Conservation (phyloP, 2,113 vertebrate species). For the Sebastes schlegelii region DNA sequence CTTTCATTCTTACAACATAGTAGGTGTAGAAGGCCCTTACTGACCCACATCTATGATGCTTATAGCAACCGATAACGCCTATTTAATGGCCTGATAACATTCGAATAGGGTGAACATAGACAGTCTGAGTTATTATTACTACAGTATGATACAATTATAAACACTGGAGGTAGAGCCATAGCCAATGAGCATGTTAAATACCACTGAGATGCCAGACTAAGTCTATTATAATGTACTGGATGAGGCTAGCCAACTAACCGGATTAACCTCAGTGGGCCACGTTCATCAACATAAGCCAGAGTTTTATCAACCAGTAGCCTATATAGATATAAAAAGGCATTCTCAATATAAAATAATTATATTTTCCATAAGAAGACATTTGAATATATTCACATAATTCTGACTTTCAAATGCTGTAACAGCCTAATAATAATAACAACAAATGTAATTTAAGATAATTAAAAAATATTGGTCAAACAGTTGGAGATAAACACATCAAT, state of each 20-base stretch:
- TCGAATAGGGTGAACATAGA: neutral
- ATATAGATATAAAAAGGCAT: neutral
- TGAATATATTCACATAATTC: neutral
- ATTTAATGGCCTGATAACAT: too few relatives aligned
- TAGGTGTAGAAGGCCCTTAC: too few relatives aligned
- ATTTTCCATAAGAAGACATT: neutral
- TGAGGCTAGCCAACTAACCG: constrained; percentile 17
- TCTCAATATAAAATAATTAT: neutral
- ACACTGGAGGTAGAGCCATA: neutral
- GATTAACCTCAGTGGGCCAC: constrained; percentile 14
- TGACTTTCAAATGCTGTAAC: neutral
- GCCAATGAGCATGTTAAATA: neutral
- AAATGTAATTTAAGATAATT: neutral
- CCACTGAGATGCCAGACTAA: neutral
- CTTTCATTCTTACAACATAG: too few relatives aligned
- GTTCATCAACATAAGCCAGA: neutral
- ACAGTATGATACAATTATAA: neutral
- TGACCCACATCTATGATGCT: too few relatives aligned
- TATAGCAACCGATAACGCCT: too few relatives aligned
- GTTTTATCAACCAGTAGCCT: neutral
- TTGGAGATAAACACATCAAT: too few relatives aligned
- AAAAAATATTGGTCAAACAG: neutral
- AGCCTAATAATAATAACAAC: neutral
- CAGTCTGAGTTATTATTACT: neutral
- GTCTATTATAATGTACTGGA: constrained; percentile 16